Base-by-base conservation (phyloP, 2,888 invertebrate species). In the Drosophila flavopinicola region DNA sequence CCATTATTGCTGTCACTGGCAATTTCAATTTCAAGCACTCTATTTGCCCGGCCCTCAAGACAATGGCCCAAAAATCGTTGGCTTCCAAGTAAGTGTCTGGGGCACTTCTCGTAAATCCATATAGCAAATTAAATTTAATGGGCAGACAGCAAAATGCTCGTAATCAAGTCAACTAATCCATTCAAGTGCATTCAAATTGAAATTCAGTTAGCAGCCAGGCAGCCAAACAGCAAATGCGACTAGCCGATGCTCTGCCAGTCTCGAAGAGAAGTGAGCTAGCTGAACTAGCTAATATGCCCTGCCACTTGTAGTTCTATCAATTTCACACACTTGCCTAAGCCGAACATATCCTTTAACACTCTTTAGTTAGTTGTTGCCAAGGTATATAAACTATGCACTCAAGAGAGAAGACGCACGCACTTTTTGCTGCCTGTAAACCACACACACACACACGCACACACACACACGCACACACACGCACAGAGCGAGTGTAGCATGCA, bases 161-260 rank as follows among this genome's bases (percentile, higher is more conserved):
- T 82, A 79, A 79, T 79, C 78, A 85, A 80, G 76, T 78, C 66
- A 85, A 83, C 76, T 74, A 73, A 75, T 60, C 59, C 84, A 72
- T 70, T 86, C 67, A 64, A 86, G 78, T 82, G 86, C 65, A 75
- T 66, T 59, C 52, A 75, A 86, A 86, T 83, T 84, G 68, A 73
- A 84, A 72, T 86, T 84, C 69, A 60, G 58, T 76, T 64, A 29
- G 45, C 56, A 68, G 44, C 44, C 23, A 41, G n/a, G n/a, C n/a
- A n/a, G n/a, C n/a, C n/a, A n/a, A n/a, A 24, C 33, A 52, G 32
- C 47, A 37, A 44, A 7, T 33, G 11, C 27, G 42, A 60, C 49
- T 41, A n/a, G 5, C 27, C 7, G 15, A 70, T 48, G 59, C 59
- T 20, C 51, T 38, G 27, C 17, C 0, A 1, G 13, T 1, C 0